phyloP scores from a whole-genome alignment of 2,797 vertebrate genomes.

The Gymnoscopelus braueri region DNA sequence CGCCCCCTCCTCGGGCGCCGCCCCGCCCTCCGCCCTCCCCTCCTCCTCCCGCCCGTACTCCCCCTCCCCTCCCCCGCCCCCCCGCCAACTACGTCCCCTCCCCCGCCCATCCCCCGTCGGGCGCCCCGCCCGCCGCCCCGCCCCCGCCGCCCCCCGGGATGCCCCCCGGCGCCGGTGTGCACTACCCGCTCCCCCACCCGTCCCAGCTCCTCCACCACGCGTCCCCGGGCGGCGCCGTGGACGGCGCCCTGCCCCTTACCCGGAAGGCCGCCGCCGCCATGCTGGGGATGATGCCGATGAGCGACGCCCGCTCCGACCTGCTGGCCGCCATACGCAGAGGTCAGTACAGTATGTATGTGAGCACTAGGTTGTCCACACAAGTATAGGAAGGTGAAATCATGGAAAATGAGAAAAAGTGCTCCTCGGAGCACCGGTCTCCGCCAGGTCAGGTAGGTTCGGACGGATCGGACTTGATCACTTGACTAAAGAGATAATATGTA shows the following conservation, averaged over 20 bases:
- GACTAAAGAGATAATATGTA: no score
- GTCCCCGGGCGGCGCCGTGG: conserved; percentile 59
- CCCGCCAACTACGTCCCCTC: conserved; percentile 78
- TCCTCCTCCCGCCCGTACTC: conserved; percentile 72
- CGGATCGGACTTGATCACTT: no score
- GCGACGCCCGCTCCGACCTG: conserved; percentile 91
- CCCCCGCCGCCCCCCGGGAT: conserved; percentile 85
- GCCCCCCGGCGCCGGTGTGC: conserved; percentile 40
- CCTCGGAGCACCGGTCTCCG: no score
- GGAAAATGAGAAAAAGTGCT: no score
- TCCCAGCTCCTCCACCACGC: conserved; percentile 47
- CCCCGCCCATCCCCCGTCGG: conserved; percentile 78
- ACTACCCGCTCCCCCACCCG: conserved; percentile 73
- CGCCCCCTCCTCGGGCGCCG: conserved; percentile 39
- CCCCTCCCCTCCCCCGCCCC: conserved; percentile 68
- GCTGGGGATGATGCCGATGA: conserved; percentile 89
- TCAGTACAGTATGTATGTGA: conserved; percentile 38
- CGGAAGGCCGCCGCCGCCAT: conserved; percentile 81
- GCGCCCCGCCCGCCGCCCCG: conserved; percentile 85
- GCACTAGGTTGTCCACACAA: no score
- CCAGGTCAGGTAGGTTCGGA: no score
- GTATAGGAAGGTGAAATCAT: no score
- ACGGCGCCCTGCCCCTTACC: conserved; percentile 61
- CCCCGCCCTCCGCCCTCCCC: conserved; percentile 67
- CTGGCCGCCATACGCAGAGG: conserved; percentile 92